Percentiles rank a stretch among this genome's conserved stretches.
Conservation (phyloP, 2,113 vertebrate genomes). For the Lophotis ruficrista region DNA sequence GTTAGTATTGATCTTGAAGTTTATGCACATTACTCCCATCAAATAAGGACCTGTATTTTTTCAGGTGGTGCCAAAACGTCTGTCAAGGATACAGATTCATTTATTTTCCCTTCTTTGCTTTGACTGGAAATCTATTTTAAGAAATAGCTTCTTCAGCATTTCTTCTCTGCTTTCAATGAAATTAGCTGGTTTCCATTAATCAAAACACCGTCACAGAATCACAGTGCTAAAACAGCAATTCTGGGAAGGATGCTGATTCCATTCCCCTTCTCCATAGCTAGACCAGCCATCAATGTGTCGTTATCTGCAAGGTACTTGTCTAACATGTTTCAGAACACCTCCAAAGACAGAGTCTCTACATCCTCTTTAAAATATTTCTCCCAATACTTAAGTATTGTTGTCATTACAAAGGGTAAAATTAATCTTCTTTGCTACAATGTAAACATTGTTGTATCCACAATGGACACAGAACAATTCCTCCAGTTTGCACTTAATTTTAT, state of each 20-base stretch:
- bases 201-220: not conserved
- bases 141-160: not conserved
- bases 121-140: not conserved
- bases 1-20: not conserved
- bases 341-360: not conserved
- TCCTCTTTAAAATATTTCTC: not conserved
- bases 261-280: not conserved
- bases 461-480: not conserved
- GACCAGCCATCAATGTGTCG: not conserved
- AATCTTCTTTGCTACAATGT: not conserved
- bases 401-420: not conserved
- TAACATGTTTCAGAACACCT: not conserved
- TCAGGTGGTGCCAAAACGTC: not conserved
- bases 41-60: not conserved
- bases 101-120: not conserved
- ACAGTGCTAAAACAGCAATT: not conserved
- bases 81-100: not conserved
- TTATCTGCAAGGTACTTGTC: not conserved
- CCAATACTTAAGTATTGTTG: not conserved
- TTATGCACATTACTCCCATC: not conserved
- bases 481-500: not conserved
- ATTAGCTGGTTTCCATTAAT: slow-evolving; percentile 22
- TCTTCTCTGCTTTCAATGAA: not conserved
- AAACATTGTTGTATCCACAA: not conserved
- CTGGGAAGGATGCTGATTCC: not conserved